These are phyloP conservation scores for Drosophila peninsularis DNA, from an alignment of 2,888 invertebrate genomes.

Conservation along the genomic window DNA sequence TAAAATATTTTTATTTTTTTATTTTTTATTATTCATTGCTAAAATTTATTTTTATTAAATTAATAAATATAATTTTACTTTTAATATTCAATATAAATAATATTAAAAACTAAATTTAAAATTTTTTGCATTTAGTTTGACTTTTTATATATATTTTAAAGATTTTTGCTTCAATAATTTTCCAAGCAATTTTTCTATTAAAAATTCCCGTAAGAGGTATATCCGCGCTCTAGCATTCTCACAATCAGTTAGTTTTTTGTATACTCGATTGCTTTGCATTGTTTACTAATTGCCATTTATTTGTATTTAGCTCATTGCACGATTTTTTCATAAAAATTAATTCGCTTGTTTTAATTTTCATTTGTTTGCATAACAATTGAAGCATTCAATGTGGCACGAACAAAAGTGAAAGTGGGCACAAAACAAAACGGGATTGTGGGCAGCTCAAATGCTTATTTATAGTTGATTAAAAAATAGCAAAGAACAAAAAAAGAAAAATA, in stretches of 20 bases:
- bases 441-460: conserved; percentile 32
- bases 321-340: conserved; percentile 66
- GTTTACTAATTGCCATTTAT: conserved; percentile 70
- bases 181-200: background rate
- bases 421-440: conserved; percentile 4
- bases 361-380: conserved; percentile 58
- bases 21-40: too few species aligned
- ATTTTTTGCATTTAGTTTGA: too few species aligned
- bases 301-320: conserved; percentile 36
- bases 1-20: too few species aligned
- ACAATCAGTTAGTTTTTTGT: conserved; percentile 3
- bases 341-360: conserved; percentile 58
- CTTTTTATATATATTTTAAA: too few species aligned
- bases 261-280: conserved; percentile 40
- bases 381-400: conserved; percentile 45
- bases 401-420: conserved; percentile 34
- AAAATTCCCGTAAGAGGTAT: conserved; percentile 25
- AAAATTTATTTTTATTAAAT: too few species aligned
- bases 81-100: too few species aligned
- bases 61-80: too few species aligned
- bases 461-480: conserved; percentile 68
- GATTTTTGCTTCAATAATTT: too few species aligned
- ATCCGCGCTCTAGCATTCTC: fast-evolving
- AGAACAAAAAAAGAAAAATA: background rate
- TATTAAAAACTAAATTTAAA: too few species aligned